Evolutionary conservation across 30 jellyfish, hydroid and myxozoan species (phyloP).

Genomic region (Clytia hemisphaerica): DNA sequence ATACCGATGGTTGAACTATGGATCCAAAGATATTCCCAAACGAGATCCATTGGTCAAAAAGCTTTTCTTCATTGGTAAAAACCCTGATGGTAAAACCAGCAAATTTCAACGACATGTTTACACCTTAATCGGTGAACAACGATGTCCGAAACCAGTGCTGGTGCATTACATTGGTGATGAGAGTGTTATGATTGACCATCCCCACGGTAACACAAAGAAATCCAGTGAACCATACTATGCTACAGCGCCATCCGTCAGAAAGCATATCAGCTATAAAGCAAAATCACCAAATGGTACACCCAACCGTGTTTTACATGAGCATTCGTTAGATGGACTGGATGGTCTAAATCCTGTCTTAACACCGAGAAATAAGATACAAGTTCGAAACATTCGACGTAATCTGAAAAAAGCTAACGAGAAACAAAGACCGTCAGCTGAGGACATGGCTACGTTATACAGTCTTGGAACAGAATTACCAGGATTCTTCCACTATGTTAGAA

Average conservation of each 20-base stretch:
- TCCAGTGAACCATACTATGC: constrained; percentile 64
- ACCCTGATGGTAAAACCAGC: constrained; percentile 84
- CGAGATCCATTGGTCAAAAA: constrained; percentile 84
- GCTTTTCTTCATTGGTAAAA: constrained; percentile 60
- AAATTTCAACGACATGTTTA: constrained; percentile 86
- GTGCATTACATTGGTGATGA: constrained; percentile 83
- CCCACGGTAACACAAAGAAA: constrained; percentile 82
- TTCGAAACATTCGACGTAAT: constrained; percentile 68
- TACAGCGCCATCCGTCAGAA: constrained; percentile 86
- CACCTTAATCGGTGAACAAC: constrained; percentile 78
- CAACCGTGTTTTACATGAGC: constrained; percentile 4
- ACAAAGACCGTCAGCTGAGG: constrained; percentile 22
- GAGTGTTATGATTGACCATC: constrained; percentile 71
- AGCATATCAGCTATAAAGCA: constrained; percentile 44
- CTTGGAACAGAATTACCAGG: constrained; percentile 60
- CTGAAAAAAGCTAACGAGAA: constrained; percentile 31
- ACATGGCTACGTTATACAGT: constrained; percentile 31
- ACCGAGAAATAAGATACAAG: constrained; percentile 80
- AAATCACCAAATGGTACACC: constrained; percentile 43
- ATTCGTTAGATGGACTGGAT: constrained; percentile 4
- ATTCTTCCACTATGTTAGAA: constrained; percentile 58
- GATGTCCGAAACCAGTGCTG: constrained; percentile 75
- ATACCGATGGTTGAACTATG: constrained; percentile 87
- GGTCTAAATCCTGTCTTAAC: constrained; percentile 59
- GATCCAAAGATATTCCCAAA: constrained; percentile 87